Evolutionary conservation across 2,888 invertebrate species (phyloP).

Genomic region (Anodontia alba): DNA sequence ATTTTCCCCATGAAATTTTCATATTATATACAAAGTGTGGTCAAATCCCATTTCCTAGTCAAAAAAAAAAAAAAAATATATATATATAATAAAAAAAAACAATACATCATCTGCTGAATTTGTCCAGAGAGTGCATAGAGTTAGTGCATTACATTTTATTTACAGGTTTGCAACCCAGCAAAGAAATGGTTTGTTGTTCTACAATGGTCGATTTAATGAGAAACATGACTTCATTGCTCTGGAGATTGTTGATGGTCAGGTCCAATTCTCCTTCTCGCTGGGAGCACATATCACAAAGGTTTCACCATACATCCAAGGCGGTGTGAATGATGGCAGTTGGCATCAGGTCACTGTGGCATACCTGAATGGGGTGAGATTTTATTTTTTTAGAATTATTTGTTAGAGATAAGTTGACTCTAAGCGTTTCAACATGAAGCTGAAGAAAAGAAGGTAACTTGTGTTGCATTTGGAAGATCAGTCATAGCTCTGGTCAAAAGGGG

Average conservation of each 20-base stretch:
- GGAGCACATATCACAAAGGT: constrained; percentile 89
- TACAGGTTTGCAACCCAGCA: constrained; percentile 94
- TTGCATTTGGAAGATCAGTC: too few species aligned
- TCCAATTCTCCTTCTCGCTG: constrained; percentile 95
- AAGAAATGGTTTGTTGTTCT: constrained; percentile 93
- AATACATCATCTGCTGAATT: too few species aligned
- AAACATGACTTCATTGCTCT: constrained; percentile 96
- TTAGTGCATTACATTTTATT: neutral
- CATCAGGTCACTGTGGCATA: constrained; percentile 94
- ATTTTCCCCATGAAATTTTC: too few species aligned
- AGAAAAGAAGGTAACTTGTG: too few species aligned
- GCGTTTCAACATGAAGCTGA: too few species aligned
- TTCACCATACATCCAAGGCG: constrained; percentile 88
- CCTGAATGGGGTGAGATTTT: constrained; percentile 90
- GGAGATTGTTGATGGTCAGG: constrained; percentile 90
- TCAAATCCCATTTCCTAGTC: too few species aligned
- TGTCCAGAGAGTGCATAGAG: too few species aligned
- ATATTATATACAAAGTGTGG: too few species aligned
- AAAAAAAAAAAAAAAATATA: too few species aligned
- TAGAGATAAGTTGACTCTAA: neutral
- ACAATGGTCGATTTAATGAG: constrained; percentile 98
- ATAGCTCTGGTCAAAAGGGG: too few species aligned
- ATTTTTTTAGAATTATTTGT: constrained; percentile 22
- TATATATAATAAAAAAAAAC: too few species aligned
- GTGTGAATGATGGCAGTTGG: constrained; percentile 95